Evolutionary conservation across 1,140 invertebrate genomes (phyloP), one percentile per base, ranked within the genome.

Genomic region (Bombus vancouverensis): DNA sequence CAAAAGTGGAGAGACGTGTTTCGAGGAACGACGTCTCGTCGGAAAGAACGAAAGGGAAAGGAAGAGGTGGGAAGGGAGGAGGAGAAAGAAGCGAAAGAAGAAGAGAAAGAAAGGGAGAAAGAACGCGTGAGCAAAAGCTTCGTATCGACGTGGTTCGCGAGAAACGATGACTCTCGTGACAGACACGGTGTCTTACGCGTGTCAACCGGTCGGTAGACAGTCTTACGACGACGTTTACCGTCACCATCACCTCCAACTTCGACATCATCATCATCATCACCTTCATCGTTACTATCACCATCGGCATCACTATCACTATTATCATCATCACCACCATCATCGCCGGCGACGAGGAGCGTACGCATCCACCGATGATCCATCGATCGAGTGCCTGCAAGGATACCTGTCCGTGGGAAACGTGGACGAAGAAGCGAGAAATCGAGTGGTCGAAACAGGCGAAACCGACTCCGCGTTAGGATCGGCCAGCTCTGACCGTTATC

Each of bases 151-250:
- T 3, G 47, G 12, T 22, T 44, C 25, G 15, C 81, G 89, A 90
- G 92, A 94, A 93, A 95, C 94, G 94, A 95, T 95, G 94, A 95
- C 94, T 91, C 92, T 95, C 81, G 94, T 95, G 92, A 95, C 94
- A 83, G 93, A 95, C 86, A 92, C 81, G 92, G 91, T 88, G 79
- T 91, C 85, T 65, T 95, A 95, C 90, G 87, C 92, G 2, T 95
- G 95, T 90, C 94, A 95, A 80, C 76, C 92, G 32, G 86, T 90
- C 65, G 86, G 87, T n/a, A 92, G 94, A 78, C 39, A 92, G 32
- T 81, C 93, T 0, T 94, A 94, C 88, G 93, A 94, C 88, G 93
- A 94, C 47, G 87, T 87, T 74, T 94, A 92, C 79, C 92, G 91
- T 28, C 90, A 91, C 53, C 90, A 94, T 85, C 94, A 94, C n/a